Conservation (phyloP, 2,797 vertebrate species). For the Pangasius sanitwongsei region DNA sequence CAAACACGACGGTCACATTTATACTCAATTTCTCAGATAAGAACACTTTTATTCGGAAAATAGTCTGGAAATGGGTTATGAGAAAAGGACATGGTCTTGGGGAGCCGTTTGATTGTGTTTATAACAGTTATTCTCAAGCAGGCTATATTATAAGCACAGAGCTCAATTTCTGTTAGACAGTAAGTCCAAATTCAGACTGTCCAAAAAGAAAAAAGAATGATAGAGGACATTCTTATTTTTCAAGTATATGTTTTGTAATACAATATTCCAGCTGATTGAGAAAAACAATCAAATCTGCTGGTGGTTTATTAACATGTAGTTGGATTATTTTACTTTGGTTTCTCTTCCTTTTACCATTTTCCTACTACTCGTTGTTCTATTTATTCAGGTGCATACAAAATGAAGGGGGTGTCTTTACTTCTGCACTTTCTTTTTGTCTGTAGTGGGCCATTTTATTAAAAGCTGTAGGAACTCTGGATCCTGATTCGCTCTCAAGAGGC, state of each 20-base stretch:
- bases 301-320: neutral
- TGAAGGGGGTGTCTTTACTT: neutral
- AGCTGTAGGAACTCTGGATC: slow-evolving; percentile 17
- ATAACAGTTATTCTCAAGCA: neutral
- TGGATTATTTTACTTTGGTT: neutral
- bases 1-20: slow-evolving; percentile 46
- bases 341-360: neutral
- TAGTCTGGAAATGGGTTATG: slow-evolving; percentile 8
- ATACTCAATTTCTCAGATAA: slow-evolving; percentile 32
- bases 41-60: slow-evolving; percentile 32
- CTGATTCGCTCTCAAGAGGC: slow-evolving; percentile 3
- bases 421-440: slow-evolving; percentile 18
- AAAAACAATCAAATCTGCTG: neutral
- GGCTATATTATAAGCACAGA: neutral
- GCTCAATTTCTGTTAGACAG: neutral
- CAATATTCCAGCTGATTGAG: neutral
- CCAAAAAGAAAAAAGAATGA: neutral
- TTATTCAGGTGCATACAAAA: neutral
- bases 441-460: slow-evolving; percentile 7
- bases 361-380: neutral
- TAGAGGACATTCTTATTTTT: neutral
- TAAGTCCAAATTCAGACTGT: neutral
- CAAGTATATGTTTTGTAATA: neutral
- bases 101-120: neutral
- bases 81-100: neutral